These are phyloP conservation scores for Barbus barbus DNA, from an alignment of 2,113 vertebrate genomes.

Conservation along the genomic window DNA sequence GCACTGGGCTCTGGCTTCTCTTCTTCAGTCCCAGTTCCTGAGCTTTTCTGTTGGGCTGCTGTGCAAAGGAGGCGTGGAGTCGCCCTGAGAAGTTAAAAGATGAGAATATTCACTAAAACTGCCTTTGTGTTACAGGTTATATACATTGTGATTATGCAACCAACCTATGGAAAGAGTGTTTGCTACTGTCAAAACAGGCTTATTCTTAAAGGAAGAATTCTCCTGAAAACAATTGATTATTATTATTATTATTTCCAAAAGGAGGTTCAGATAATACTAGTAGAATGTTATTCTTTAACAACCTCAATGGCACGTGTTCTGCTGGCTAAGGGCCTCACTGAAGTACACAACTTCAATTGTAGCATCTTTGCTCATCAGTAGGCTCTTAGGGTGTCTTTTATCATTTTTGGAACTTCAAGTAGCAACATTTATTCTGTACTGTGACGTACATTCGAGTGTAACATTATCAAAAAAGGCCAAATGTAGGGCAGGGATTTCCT, in stretches of 20 bases:
- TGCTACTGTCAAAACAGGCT: no score
- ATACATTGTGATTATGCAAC: not conserved
- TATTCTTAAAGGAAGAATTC: not conserved
- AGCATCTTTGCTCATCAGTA: not conserved
- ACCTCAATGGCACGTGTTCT: not conserved
- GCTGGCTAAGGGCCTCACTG: not conserved
- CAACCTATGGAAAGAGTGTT: not conserved
- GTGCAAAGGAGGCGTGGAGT: conserved; percentile 83
- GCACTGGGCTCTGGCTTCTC: conserved; percentile 78
- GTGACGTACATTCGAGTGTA: not conserved
- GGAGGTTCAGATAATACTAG: not conserved
- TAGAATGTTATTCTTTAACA: not conserved
- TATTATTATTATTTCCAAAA: no score
- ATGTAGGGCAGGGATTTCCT: no score
- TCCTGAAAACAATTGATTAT: no score
- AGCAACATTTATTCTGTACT: no score
- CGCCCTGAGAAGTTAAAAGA: conserved; percentile 55
- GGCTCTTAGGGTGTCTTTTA: not conserved
- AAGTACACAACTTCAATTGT: not conserved
- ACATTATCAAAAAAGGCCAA: no score
- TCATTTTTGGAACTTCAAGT: not conserved
- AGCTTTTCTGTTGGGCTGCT: conserved; percentile 83
- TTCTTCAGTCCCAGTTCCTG: conserved; percentile 78
- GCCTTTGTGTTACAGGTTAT: not conserved
- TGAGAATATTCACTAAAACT: not conserved